These are phyloP conservation scores for Gallinago nigripennis DNA, from an alignment of 2,797 vertebrate species.

Conservation along the genomic window DNA sequence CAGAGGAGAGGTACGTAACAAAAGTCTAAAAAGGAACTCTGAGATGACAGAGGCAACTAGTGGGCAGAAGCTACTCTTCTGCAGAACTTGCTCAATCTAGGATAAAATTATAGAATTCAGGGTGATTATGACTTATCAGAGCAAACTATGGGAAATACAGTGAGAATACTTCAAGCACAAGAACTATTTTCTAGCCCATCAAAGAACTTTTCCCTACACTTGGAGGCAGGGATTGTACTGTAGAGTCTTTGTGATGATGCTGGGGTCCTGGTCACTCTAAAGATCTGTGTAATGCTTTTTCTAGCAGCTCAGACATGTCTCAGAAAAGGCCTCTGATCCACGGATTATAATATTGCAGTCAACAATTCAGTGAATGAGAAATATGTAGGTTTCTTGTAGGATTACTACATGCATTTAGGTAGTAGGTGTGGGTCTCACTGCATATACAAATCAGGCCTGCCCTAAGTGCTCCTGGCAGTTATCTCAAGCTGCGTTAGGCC, in stretches of 20 bases:
- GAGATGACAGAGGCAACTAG: neutral
- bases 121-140: neutral
- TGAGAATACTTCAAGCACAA: neutral
- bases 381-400: neutral
- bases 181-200: neutral
- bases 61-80: neutral
- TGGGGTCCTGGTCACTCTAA: neutral
- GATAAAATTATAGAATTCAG: neutral
- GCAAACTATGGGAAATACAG: neutral
- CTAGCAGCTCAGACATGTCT: neutral
- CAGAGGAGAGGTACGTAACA: neutral
- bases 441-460: neutral
- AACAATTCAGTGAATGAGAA: neutral
- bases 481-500: neutral
- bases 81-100: neutral
- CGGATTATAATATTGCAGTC: neutral
- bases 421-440: neutral
- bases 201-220: neutral
- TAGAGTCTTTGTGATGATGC: neutral
- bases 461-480: neutral
- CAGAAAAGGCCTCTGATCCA: neutral
- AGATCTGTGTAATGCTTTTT: neutral
- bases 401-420: neutral
- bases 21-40: neutral
- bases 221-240: neutral